Conservation (phyloP, 2,888 invertebrate species). For the Emesis furor region DNA sequence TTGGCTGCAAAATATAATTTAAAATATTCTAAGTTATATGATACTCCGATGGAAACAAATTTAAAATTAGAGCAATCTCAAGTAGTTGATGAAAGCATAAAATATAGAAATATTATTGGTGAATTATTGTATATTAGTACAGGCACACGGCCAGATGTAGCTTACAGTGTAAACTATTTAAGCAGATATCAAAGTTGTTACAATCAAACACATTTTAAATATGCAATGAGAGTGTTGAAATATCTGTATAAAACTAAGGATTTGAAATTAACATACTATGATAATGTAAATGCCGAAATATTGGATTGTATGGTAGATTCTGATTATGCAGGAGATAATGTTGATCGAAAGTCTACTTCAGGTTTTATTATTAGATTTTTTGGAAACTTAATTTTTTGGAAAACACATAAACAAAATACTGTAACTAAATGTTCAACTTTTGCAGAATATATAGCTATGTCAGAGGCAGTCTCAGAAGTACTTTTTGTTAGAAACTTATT, state of each 20-base stretch:
- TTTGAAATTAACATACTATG: too few relatives aligned
- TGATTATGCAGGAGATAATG: constrained; percentile 39
- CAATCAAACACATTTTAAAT: constrained; percentile 3
- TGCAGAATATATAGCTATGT: too few relatives aligned
- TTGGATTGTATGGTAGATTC: constrained; percentile 25
- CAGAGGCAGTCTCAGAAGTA: too few relatives aligned
- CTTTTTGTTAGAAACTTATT: too few relatives aligned
- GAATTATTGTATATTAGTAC: constrained; percentile 77
- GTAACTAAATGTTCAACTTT: too few relatives aligned
- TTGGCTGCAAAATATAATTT: too few relatives aligned
- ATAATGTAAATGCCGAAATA: too few relatives aligned
- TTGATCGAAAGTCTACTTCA: constrained; percentile 56
- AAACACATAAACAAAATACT: constrained; percentile 6
- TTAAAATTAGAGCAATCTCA: constrained; percentile 13
- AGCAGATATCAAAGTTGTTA: constrained; percentile 80
- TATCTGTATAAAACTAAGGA: too few relatives aligned
- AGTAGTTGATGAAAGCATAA: constrained; percentile 56
- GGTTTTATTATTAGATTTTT: constrained; percentile 54
- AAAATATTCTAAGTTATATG: too few relatives aligned
- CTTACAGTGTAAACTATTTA: constrained; percentile 79
- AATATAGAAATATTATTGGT: constrained; percentile 77
- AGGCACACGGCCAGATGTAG: constrained; percentile 78
- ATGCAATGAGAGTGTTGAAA: too few relatives aligned
- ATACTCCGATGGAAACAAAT: constrained; percentile 42
- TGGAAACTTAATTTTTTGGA: constrained; percentile 52